phyloP scores from a whole-genome alignment of 2,113 vertebrate species.

The Barnardius zonarius region DNA sequence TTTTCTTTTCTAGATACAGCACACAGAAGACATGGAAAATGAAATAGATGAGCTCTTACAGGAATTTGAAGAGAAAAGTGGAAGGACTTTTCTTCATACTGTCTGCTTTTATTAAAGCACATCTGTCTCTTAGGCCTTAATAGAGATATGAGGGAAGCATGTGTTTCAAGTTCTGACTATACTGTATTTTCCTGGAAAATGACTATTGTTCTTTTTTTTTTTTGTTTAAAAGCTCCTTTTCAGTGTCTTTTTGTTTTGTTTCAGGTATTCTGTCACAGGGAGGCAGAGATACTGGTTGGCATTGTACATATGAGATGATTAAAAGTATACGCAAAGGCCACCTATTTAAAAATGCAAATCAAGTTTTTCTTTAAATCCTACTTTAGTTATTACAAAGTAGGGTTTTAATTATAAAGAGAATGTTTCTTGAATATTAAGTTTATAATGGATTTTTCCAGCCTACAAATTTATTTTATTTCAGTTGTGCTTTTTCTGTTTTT shows the following conservation, averaged over 20 bases:
- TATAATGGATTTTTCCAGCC: slow-evolving; percentile 60
- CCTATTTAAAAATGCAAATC: slow-evolving; percentile 68
- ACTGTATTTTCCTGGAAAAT: slow-evolving; percentile 52
- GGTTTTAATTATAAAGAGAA: slow-evolving; percentile 64
- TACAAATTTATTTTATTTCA: slow-evolving; percentile 43
- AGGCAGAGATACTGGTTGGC: slow-evolving; percentile 26
- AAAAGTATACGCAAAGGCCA: slow-evolving; percentile 32
- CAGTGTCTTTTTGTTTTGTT: neutral
- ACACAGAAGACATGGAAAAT: slow-evolving; percentile 98
- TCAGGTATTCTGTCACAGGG: slow-evolving; percentile 51
- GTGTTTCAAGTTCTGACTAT: slow-evolving; percentile 51
- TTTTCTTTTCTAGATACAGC: slow-evolving; percentile 85
- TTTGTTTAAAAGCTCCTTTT: slow-evolving; percentile 14
- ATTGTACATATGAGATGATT: slow-evolving; percentile 57
- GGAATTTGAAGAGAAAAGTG: slow-evolving; percentile 98
- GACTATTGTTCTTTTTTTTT: neutral
- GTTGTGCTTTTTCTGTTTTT: slow-evolving; percentile 5
- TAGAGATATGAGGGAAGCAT: slow-evolving; percentile 54
- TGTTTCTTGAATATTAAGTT: slow-evolving; percentile 59
- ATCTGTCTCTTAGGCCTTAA: slow-evolving; percentile 60
- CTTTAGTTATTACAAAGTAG: slow-evolving; percentile 48
- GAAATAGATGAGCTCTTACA: slow-evolving; percentile 98
- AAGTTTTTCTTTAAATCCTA: slow-evolving; percentile 54
- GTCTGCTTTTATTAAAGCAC: slow-evolving; percentile 96
- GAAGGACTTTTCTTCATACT: slow-evolving; percentile 93